These are phyloP conservation scores for Parnassius mnemosyne DNA, from an alignment of 2,888 invertebrate species.

Conservation along the genomic window DNA sequence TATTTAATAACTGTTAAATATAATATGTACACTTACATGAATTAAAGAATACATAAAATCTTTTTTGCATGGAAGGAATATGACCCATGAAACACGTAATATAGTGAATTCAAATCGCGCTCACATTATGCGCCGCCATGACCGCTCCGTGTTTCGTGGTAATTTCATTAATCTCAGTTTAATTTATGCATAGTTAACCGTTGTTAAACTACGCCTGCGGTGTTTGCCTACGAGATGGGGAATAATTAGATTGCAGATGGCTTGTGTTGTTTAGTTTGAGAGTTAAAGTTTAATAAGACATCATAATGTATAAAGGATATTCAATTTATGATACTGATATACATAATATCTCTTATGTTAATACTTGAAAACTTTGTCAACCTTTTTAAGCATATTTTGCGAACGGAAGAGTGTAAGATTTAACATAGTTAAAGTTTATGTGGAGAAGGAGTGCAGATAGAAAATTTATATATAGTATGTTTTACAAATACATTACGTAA, in stretches of 20 bases:
- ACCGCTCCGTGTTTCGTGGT: constrained; percentile 40
- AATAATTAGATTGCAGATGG: constrained; percentile 36
- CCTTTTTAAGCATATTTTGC: too few species aligned
- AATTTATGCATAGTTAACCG: constrained; percentile 53
- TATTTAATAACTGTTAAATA: too few species aligned
- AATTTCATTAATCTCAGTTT: constrained; percentile 53
- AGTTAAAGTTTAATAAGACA: constrained; percentile 17
- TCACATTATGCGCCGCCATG: constrained; percentile 47
- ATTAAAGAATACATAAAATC: too few species aligned
- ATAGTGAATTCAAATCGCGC: constrained; percentile 43
- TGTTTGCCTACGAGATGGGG: constrained; percentile 34
- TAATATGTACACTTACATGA: too few species aligned
- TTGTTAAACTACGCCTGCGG: constrained; percentile 39
- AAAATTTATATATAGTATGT: too few species aligned
- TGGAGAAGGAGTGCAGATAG: too few species aligned
- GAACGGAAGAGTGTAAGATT: too few species aligned
- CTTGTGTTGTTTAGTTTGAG: constrained; percentile 20
- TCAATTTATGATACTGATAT: background rate
- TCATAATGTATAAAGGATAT: background rate
- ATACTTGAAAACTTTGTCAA: too few species aligned
- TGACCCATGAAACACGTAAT: constrained; percentile 21
- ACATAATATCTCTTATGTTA: too few species aligned
- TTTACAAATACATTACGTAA: too few species aligned
- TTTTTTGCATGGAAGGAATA: background rate
- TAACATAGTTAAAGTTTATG: too few species aligned